Base-by-base conservation (phyloP, 2,888 invertebrate species). In the Tricholauxania praeusta region DNA sequence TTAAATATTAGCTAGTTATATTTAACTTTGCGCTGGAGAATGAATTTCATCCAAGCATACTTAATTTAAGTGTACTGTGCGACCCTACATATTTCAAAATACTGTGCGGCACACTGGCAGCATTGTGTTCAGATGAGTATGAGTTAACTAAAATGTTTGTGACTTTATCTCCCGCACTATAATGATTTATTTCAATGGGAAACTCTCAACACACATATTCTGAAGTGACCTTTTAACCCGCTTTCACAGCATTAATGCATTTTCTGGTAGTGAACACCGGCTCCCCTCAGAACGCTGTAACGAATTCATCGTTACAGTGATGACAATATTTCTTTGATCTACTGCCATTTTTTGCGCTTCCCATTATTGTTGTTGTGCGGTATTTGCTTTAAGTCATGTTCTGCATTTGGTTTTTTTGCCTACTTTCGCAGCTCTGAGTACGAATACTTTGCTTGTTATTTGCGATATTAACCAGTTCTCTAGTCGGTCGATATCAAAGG, bases 401-500 rank as follows among this genome's bases (percentile, higher is more conserved):
- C 17, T 74, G 69, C 72, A 69, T 69, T 39, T 53, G 28, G 62
- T 28, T 51, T 73, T 75, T 63, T 74, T 59, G 72, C 63, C 68
- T 52, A 12, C 19, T 72, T 59, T 63, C 51, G 55, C 19, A 62
- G 67, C 64, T 77, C 72, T 73, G 74, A 74, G 71, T 73, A 74
- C 73, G 73, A 55, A 76, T 74, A 71, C 73, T 76, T 71, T 76
- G 69, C 28, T 64, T 75, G 73, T 62, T 74, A 75, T 77, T 78
- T 77, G 76, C 78, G 77, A 81, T 28, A 15, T 82, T 80, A 84
- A 84, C 81, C 81, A 82, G 82, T 85, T 83, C 83, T 82, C 82
- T 83, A 82, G 83, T 83, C 84, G 84, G 84, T 80, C 79, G 82
- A 85, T 80, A 84, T 85, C 85, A 84, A 85, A 84, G 81, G 71